Evolutionary conservation across 2,888 invertebrate species (phyloP), one percentile per base, ranked within the genome.

Genomic region (Sipunculus nudus): DNA sequence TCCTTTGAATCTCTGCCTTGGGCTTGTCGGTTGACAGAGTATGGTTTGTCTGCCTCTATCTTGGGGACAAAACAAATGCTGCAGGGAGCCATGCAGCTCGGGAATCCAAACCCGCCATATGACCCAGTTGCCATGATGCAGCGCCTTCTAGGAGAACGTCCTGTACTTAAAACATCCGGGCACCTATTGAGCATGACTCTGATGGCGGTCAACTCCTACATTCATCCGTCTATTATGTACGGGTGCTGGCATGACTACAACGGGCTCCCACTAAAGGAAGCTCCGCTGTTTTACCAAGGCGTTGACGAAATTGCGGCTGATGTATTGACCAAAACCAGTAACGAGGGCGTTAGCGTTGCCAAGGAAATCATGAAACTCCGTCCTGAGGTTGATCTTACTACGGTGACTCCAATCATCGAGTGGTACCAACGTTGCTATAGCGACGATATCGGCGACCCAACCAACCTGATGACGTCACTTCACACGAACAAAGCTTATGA

Each of bases 1-100:
- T 72, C 72, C 26, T 76, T 75, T 49, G 74, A 76, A 55, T 61
- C 72, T 5, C 68, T 73, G 10, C 76, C 77, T 5, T 78, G 75
- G 76, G 70, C 72, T 4, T 70, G 73, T 50, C 68, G 72, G 29
- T 65, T 76, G 19, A 48, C 56, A n/a, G 71, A 71, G 46, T 78
- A 71, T 53, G 78, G 77, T 6, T 61, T 61, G 41, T 65, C 61
- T 16, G 71, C 53, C 6, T 60, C 65, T 32, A 59, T 68, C 16
- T 48, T 69, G 16, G 70, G 64, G 4, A 58, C 54, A 13, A 67
- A 67, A 48, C 45, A 32, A n/a, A 45, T 53, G 2, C 43, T 63
- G 28, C 29, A 47, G 31, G 60, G 55, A 6, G 50, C 63, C 10
- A 40, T 58, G 10, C 28, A 55, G n/a, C 28, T 32, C 5, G 50